Evolutionary conservation across 2,113 vertebrate genomes (phyloP).

Genomic region (Ailurus styani): DNA sequence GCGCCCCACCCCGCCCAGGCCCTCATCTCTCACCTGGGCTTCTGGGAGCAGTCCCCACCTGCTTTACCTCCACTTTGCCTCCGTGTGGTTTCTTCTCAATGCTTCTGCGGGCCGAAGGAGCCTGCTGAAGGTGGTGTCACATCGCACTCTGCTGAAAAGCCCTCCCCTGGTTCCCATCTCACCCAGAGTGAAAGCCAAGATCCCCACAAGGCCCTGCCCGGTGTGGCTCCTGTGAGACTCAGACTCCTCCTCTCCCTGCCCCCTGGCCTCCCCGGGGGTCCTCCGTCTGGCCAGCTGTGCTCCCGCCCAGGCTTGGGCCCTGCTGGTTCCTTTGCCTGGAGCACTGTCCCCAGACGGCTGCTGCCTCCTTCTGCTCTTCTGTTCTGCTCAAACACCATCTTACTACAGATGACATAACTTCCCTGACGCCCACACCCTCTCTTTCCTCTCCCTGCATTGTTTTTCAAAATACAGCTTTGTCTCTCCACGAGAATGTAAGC

Average conservation of each 20-base stretch:
- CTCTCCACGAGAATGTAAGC: neutral
- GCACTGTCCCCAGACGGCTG: neutral
- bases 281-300: fast-evolving
- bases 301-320: neutral
- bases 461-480: neutral
- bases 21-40: neutral
- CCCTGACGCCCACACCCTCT: neutral
- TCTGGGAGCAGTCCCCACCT: no score
- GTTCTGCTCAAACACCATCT: neutral
- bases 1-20: fast-evolving
- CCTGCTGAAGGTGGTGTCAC: neutral
- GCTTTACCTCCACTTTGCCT: fast-evolving
- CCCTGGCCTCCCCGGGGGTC: fast-evolving
- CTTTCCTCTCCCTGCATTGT: neutral
- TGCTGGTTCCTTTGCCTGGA: neutral
- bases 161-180: fast-evolving
- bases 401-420: neutral
- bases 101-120: fast-evolving
- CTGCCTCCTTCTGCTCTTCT: neutral
- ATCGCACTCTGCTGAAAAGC: fast-evolving
- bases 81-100: fast-evolving
- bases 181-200: no score
- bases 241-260: no score
- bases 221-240: fast-evolving
- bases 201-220: fast-evolving